Percentiles rank a stretch among this genome's conserved stretches.
Conservation (phyloP, 2,888 invertebrate genomes). For the Deroplatys truncata region DNA sequence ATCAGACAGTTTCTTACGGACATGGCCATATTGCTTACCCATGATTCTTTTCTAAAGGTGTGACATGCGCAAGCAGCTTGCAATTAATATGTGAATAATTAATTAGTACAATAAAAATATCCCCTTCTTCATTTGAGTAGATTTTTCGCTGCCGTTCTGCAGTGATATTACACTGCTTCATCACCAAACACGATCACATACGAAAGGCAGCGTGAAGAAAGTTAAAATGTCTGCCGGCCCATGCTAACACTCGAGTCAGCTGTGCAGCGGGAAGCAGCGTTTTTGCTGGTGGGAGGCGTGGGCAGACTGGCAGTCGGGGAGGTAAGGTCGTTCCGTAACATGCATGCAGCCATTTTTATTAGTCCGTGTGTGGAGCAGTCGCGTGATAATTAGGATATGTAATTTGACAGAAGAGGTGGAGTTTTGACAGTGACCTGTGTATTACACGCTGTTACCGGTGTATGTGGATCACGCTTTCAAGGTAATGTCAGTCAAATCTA, state of each 20-base stretch:
- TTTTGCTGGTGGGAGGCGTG: slow-evolving; percentile 28
- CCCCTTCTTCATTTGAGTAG: slow-evolving; percentile 27
- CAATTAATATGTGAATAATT: slow-evolving; percentile 32
- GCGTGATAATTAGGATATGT: slow-evolving; percentile 27
- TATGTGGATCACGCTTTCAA: slow-evolving; percentile 21
- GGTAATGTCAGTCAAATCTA: slow-evolving; percentile 9
- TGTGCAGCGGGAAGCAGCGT: slow-evolving; percentile 20
- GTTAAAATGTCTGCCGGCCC: slow-evolving; percentile 5
- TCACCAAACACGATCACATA: not conserved
- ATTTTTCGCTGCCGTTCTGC: slow-evolving; percentile 17
- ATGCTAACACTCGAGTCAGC: slow-evolving; percentile 22
- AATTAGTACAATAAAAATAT: slow-evolving; percentile 31
- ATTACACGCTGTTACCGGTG: slow-evolving; percentile 5
- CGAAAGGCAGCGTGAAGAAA: not conserved
- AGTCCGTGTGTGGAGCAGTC: slow-evolving; percentile 24
- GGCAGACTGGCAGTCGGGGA: slow-evolving; percentile 27
- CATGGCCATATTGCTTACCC: slow-evolving; percentile 29
- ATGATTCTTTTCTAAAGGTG: slow-evolving; percentile 24
- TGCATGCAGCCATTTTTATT: slow-evolving; percentile 32
- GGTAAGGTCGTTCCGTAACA: slow-evolving; percentile 26
- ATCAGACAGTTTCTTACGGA: slow-evolving; percentile 10
- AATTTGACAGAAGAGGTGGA: slow-evolving; percentile 19
- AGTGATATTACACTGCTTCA: not conserved
- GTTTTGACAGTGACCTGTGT: slow-evolving; percentile 11
- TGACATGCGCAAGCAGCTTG: slow-evolving; percentile 27